Evolutionary conservation across 2,888 invertebrate species (phyloP), one percentile per base, ranked within the genome.

Genomic region (Xestia rhomboidea): DNA sequence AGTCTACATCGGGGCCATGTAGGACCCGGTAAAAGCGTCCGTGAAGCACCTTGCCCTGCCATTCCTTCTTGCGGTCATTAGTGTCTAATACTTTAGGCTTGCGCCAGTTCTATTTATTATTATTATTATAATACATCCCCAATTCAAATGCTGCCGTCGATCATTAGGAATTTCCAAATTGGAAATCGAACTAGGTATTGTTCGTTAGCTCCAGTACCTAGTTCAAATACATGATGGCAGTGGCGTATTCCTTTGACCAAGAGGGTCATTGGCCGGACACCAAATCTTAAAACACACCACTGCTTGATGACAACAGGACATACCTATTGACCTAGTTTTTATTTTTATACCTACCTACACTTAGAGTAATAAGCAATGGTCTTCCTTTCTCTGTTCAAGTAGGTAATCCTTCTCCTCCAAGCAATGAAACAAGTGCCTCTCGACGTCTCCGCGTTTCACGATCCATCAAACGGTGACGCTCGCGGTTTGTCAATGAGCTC

Each of bases 381-480:
- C 15, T 41, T 41, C 24, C 1, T 15, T 15, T 11, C 30, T n/a
- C 11, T n/a, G n/a, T 30, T 30, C 27, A 44, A 44, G 41, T 51
- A 30, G 0, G 46, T 30, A 67, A 49, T 75, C 30, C 21, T 67
- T 63, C 30, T 44, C 4, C 63, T 13, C 34, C 24, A 34, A 46
- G 69, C 63, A 76, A 79, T 73, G 67, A 73, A 76, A 60, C 62
- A 79, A 83, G 72, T 76, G 79, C 38, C 63, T 69, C 64, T n/a
- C 70, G 57, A 64, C 73, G 66, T 82, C 60, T 80, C 51, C 13
- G 68, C 4, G 46, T 79, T 82, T 84, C 67, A 79, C 49, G 76
- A 62, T 64, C 77, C 75, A 84, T 85, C 80, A 80, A 74, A 81
- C n/a, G 38, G 70, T 64, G 68, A 78, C 78, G 77, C 71, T 66